Base-by-base conservation (phyloP, 1,140 invertebrate species). In the Artemia franciscana region DNA sequence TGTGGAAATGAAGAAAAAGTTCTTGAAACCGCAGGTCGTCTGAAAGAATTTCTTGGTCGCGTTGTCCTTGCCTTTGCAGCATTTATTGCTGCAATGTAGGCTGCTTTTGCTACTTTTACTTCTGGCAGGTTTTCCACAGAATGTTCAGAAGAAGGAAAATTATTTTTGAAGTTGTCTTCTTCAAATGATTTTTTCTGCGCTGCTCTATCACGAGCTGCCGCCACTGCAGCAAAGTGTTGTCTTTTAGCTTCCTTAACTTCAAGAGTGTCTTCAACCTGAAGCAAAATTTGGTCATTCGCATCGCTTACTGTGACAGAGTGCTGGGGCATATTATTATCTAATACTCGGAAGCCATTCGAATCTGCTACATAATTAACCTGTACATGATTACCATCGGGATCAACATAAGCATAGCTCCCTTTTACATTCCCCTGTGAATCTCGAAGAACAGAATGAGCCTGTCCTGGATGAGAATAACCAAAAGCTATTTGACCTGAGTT, bases 391-490 rank as follows among this genome's bases (percentile, higher is more conserved):
- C 75, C 75, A 26, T 78, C 69, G 67, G 78, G 77, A 59, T 77
- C 76, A 51, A 75, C 74, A 66, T 78, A 78, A 57, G 76, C 76
- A 72, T 69, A 70, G 18, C 69, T 74, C 65, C 78, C 78, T 64
- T 77, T 73, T 64, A 78, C 71, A 70, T 77, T 75, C 65, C 78
- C 78, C 63, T 73, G 71, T 30, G 71, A 75, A 67, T 78, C 78
- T 70, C 70, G 65, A 3, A 64, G 59, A 51, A 74, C 75, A 63
- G 77, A 77, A 65, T 73, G 71, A 39, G 74, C 70, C 68, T 78
- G 78, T 72, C 73, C 73, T 30, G 76, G 73, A 69, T 78, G 75
- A 65, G 74, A 71, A 65, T 78, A 76, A 65, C 77, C 77, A 70
- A 78, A 79, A 67, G 73, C 67, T 65, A 75, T 77, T 66, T 77